Base-by-base conservation (phyloP, 2,113 vertebrate species). In the Morone saxatilis region DNA sequence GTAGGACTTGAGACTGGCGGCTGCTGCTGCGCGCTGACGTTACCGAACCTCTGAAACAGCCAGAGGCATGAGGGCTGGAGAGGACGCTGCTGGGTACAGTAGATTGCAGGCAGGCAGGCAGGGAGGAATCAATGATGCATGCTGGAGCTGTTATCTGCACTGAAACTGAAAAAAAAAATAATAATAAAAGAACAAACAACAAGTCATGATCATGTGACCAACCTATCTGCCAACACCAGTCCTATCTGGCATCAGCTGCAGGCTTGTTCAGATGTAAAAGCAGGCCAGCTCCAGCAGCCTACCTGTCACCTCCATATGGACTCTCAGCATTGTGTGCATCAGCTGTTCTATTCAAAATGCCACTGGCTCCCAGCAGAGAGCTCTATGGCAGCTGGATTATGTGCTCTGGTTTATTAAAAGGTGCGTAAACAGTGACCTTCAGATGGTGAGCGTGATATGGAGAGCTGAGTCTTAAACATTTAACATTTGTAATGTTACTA, bases 271-370 rank as follows among this genome's bases (percentile, higher is more conserved):
- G 1, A 66, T n/a, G 11, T 41, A 74, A n/a, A 31, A 61, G 1
- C 8, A 69, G 54, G 22, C 38, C 19, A 16, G 4, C 71, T 74
- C 41, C 54, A 61, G 47, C 53, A 38, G 36, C 45, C 69, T 69
- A 86, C 83, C 90, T 84, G 87, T 85, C 88, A 82, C 71, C 63
- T 77, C 78, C 86, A 56, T 71, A 71, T 45, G 56, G 69, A 48
- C 67, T 60, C 59, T 7, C 43, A 72, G 65, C 60, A 51, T 57
- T 71, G 76, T 85, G 78, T 60, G 53, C 2, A 66, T 86, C 85
- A 86, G 78, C 81, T 86, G 86, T 56, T 81, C 7, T 10, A 1
- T 40, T 70, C 59, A 4, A 84, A 87, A 81, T 81, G 66, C 62
- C 80, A 78, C 56, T 1, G 65, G 80, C 85, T 68, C 67, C 79